Conservation (phyloP, 2,113 vertebrate species). For the Sisor rabdophorus region DNA sequence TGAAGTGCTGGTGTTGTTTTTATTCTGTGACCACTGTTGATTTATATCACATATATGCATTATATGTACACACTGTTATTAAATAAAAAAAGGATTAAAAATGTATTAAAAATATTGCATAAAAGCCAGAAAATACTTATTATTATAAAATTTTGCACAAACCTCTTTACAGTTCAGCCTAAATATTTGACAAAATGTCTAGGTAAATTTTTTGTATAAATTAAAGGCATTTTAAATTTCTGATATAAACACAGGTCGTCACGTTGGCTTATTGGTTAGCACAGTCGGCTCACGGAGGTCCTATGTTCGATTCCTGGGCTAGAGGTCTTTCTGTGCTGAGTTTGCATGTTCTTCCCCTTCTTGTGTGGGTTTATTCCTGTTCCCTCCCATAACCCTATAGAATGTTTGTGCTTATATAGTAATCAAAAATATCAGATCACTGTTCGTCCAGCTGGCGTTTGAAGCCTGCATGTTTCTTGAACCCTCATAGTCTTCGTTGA, state of each 20-base stretch:
- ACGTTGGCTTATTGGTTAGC: no score
- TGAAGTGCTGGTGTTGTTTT: no score
- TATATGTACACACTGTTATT: neutral
- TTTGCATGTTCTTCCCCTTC: no score
- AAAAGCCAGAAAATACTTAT: neutral
- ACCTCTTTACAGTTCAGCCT: neutral
- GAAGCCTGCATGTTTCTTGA: slow-evolving; percentile 22
- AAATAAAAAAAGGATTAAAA: neutral
- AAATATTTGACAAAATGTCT: neutral
- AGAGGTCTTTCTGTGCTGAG: no score
- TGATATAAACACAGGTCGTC: neutral
- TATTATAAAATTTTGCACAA: neutral
- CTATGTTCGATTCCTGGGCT: no score
- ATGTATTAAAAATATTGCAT: no score
- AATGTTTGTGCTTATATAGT: neutral
- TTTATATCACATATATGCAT: no score
- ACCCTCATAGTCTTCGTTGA: slow-evolving; percentile 12
- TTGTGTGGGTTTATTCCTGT: no score
- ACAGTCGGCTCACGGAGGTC: no score
- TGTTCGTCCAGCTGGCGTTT: neutral
- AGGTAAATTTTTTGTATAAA: neutral
- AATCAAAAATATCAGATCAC: neutral
- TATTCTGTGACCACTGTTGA: no score
- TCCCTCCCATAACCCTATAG: no score
- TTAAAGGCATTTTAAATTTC: neutral